Evolutionary conservation across 2,113 vertebrate genomes (phyloP).

Genomic region (Odobenus rosmarus): DNA sequence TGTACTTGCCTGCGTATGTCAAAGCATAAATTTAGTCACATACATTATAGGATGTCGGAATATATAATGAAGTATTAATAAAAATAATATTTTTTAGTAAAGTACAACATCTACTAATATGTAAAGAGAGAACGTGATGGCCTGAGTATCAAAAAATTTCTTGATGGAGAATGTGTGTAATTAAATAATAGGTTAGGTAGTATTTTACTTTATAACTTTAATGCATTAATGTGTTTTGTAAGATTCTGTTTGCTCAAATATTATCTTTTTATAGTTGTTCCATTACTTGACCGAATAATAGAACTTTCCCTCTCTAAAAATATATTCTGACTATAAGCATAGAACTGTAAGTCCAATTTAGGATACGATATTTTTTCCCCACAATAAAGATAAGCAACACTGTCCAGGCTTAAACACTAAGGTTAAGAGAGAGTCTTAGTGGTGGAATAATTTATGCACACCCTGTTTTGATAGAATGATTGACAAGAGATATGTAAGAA

Average conservation of each 20-base stretch:
- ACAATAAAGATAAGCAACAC: neutral
- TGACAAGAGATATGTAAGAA: slow-evolving; percentile 61
- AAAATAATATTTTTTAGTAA: neutral
- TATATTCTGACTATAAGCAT: neutral
- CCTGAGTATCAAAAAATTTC: neutral
- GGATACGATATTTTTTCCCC: neutral
- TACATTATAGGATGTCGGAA: neutral
- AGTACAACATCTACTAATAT: neutral
- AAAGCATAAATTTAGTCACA: neutral
- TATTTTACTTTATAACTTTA: neutral
- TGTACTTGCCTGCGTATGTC: neutral
- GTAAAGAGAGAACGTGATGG: neutral
- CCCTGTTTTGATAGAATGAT: neutral
- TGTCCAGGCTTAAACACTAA: neutral
- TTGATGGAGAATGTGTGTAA: neutral
- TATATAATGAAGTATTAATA: neutral
- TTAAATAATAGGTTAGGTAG: neutral
- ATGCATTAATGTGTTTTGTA: neutral
- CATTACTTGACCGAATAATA: neutral
- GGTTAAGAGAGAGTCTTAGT: slow-evolving; percentile 22
- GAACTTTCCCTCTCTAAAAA: neutral
- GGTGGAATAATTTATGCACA: neutral
- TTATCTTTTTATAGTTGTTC: neutral
- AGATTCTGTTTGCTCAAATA: neutral
- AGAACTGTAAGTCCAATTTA: neutral